These are phyloP conservation scores for Gryllus longicercus DNA, from an alignment of 2,888 invertebrate genomes.

Conservation along the genomic window DNA sequence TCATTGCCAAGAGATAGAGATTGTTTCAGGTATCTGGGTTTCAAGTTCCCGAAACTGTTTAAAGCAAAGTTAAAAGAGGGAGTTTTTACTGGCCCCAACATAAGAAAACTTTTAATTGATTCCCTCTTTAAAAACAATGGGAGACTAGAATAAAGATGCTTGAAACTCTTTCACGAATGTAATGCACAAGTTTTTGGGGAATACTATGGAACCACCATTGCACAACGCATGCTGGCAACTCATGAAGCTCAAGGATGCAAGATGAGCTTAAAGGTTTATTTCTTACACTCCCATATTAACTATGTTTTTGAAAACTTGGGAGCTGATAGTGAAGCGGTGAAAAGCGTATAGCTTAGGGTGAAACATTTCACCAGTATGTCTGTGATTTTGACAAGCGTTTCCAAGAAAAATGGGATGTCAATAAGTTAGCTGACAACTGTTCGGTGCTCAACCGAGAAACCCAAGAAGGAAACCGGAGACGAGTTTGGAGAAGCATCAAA, in stretches of 20 bases:
- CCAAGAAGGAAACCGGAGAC: conserved; percentile 5
- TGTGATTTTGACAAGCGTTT: conserved; percentile 20
- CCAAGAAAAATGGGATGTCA: conserved; percentile 37
- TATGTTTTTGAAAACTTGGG: conserved; percentile 38
- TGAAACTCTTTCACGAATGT: conserved; percentile 33
- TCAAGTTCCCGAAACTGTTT: conserved; percentile 29
- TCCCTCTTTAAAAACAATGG: conserved; percentile 29
- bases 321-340: conserved; percentile 42
- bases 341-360: conserved; percentile 39
- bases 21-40: conserved; percentile 30
- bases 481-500: background rate
- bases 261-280: conserved; percentile 34
- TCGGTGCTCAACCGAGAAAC: conserved; percentile 12
- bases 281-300: conserved; percentile 31
- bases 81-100: conserved; percentile 29
- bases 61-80: conserved; percentile 18
- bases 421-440: conserved; percentile 42
- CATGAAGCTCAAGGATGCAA: conserved; percentile 31
- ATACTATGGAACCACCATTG: conserved; percentile 34
- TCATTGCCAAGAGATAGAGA: conserved; percentile 26
- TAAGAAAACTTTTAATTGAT: conserved; percentile 32
- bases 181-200: conserved; percentile 34
- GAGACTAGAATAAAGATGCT: conserved; percentile 21
- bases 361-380: conserved; percentile 46
- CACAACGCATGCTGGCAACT: conserved; percentile 28